Conservation (phyloP, 2,113 vertebrate species). For the Corythornis vintsioides region DNA sequence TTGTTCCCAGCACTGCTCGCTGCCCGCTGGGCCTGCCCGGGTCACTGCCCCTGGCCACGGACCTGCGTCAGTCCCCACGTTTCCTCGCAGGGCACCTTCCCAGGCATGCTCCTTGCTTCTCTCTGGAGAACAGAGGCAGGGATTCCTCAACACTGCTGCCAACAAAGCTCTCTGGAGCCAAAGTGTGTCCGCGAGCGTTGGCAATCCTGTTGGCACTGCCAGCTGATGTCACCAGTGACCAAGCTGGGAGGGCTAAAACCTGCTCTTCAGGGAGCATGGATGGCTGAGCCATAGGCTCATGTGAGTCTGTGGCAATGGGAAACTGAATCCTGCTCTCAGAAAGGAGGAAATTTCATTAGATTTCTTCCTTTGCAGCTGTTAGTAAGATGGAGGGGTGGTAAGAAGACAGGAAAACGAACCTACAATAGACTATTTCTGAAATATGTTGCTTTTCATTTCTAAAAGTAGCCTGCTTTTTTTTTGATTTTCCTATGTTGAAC, state of each 20-base stretch:
- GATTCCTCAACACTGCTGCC: not conserved
- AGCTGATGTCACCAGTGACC: fast-evolving
- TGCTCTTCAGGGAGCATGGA: not conserved
- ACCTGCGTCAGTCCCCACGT: not conserved
- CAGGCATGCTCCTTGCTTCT: not conserved
- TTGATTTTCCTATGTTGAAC: not conserved
- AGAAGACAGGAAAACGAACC: not conserved
- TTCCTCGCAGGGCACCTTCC: not conserved
- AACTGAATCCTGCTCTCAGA: not conserved
- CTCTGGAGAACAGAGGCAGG: not conserved
- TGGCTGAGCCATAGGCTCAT: not conserved
- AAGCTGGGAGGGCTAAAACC: not conserved
- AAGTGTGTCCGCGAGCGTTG: not conserved
- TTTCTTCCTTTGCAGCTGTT: not conserved
- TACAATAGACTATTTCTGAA: not conserved
- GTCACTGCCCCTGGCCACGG: not conserved
- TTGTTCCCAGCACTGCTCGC: not conserved
- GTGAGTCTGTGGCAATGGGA: not conserved
- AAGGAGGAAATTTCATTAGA: not conserved
- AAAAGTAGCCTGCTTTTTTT: not conserved
- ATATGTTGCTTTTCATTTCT: not conserved
- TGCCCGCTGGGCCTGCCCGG: not conserved
- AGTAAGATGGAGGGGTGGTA: not conserved
- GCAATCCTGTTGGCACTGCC: not conserved
- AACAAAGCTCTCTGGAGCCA: not conserved